Percentiles rank a stretch among this genome's conserved stretches.
Evolutionary conservation across 2,888 invertebrate species (phyloP).

Genomic region (Pyrocoelia pectoralis): DNA sequence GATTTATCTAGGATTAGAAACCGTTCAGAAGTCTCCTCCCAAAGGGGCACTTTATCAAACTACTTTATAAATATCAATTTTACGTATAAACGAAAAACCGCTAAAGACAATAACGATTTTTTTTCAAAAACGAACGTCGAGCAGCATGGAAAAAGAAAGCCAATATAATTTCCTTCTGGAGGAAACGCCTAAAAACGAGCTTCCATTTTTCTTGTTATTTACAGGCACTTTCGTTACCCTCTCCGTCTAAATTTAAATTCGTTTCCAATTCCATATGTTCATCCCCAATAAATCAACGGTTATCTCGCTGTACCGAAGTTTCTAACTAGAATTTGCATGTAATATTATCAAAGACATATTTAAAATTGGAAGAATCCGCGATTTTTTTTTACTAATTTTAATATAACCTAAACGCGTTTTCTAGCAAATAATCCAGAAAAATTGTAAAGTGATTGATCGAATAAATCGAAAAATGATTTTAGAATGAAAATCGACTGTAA

Average conservation of each 20-base stretch:
- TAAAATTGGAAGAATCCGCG: conserved; percentile 13
- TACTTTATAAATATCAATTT: conserved; percentile 9
- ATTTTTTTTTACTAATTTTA: background rate
- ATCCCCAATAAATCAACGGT: conserved; percentile 36
- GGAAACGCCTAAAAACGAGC: conserved; percentile 28
- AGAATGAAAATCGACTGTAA: no score
- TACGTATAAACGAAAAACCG: conserved; percentile 6
- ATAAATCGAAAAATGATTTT: no score
- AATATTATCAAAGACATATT: conserved; percentile 31
- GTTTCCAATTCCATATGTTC: conserved; percentile 37
- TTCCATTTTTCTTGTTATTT: conserved; percentile 33
- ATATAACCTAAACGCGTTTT: background rate
- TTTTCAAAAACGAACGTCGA: conserved; percentile 5
- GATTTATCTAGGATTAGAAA: no score
- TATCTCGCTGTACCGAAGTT: conserved; percentile 31
- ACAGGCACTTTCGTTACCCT: conserved; percentile 32
- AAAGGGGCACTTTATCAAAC: background rate
- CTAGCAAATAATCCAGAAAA: no score
- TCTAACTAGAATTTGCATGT: conserved; percentile 29
- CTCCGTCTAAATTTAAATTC: conserved; percentile 33
- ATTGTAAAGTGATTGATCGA: no score
- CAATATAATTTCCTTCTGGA: conserved; percentile 23
- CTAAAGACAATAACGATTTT: conserved; percentile 7
- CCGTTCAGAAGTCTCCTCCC: no score
- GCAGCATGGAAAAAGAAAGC: conserved; percentile 13